Percentiles rank a stretch among this genome's conserved stretches.
These are phyloP conservation scores for Peromyscus melanophrys DNA, from an alignment of 2,797 vertebrate species.

Conservation along the genomic window DNA sequence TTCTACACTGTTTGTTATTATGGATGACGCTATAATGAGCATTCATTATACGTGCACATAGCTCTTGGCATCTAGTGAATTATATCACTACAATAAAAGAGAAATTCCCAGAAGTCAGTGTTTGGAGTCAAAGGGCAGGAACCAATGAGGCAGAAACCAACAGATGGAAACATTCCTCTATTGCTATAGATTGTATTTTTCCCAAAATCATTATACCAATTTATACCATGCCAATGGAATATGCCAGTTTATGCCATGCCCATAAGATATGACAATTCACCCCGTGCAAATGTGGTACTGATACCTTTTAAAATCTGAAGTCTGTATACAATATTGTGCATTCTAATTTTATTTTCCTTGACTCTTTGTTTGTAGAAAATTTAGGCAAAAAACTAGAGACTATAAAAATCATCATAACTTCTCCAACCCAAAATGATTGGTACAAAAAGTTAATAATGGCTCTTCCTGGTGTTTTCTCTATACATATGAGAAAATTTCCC, in stretches of 20 bases:
- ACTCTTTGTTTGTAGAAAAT: constrained; percentile 34
- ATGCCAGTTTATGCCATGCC: background rate
- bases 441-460: background rate
- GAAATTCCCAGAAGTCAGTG: constrained; percentile 51
- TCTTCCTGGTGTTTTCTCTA: background rate
- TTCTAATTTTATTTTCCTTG: constrained; percentile 34
- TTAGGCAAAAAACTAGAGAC: background rate
- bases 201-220: background rate
- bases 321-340: background rate
- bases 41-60: constrained; percentile 43
- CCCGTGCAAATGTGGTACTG: background rate
- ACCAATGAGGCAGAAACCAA: constrained; percentile 1
- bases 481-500: background rate
- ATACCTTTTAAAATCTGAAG: background rate
- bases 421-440: background rate
- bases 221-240: background rate
- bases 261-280: background rate
- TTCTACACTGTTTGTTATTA: constrained; percentile 56
- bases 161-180: background rate
- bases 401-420: background rate
- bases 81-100: constrained; percentile 56
- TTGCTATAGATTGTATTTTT: background rate
- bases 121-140: constrained; percentile 67
- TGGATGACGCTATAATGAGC: constrained; percentile 35
- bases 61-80: constrained; percentile 59